These are phyloP conservation scores for Ceyx margarethae DNA, from an alignment of 2,113 vertebrate species.

Conservation along the genomic window DNA sequence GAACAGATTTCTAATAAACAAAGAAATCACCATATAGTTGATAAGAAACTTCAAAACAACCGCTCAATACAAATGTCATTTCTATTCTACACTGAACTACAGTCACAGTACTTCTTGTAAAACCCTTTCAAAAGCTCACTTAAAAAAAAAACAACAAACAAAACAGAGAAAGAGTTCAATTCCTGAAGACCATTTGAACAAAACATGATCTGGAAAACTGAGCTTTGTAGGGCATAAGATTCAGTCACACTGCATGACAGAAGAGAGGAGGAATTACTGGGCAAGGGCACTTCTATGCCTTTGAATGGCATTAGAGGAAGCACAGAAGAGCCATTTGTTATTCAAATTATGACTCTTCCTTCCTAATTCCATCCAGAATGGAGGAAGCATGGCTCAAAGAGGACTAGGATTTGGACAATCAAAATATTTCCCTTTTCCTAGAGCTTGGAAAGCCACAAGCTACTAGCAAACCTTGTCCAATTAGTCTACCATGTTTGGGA, in stretches of 20 bases:
- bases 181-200: neutral
- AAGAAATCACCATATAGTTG: neutral
- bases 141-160: neutral
- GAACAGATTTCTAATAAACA: neutral
- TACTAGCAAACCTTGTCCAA: neutral
- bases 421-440: neutral
- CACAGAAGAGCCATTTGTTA: neutral
- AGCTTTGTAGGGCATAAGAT: neutral
- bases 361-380: neutral
- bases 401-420: neutral
- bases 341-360: neutral
- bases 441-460: neutral
- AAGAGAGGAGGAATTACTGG: neutral
- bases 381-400: neutral
- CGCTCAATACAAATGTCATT: neutral
- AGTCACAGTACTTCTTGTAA: neutral
- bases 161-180: neutral
- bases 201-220: neutral
- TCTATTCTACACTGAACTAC: neutral
- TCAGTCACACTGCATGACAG: neutral
- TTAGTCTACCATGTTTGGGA: fast-evolving
- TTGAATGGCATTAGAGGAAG: neutral
- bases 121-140: neutral
- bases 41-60: neutral
- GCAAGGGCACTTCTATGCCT: fast-evolving